Base-by-base conservation (phyloP, 2,888 invertebrate species). In the Diarsia dahlii region DNA sequence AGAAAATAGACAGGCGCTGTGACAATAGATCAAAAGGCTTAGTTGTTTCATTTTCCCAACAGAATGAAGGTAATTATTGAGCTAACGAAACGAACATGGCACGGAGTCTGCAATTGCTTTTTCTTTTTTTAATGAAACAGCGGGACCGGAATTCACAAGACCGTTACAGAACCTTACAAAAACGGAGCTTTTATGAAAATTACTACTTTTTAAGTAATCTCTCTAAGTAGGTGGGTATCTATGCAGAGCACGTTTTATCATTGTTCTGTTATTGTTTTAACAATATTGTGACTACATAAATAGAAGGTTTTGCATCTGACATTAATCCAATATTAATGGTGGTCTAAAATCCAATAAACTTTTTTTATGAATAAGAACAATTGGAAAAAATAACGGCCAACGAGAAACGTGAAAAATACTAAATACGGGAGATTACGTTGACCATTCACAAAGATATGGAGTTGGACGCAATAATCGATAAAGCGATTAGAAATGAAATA, bases 401-500 rank as follows among this genome's bases (percentile, higher is more conserved):
- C 71, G 64, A 63, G 80, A 74, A 86, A 91, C 93, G 91, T 89
- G 88, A 80, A 82, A 81, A 87, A 63, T 81, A 66, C 71, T 83
- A 79, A 79, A 89, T 88, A 75, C 77, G 9, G 65, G 78, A 89
- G 95, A 94, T 95, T 91, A 92, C n/a, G 80, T 76, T 87, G 84
- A 87, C 87, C 89, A 84, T 86, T 82, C 78, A 83, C 60, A 69
- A 64, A 56, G 63, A 76, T 70, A 66, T 68, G 68, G 64, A 75
- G 68, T 83, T 80, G 71, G 76, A 74, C 83, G 84, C 75, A 85
- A 89, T 91, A 91, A 91, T 91, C 84, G 88, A 89, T 89, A 90
- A 90, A 77, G 82, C 89, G 92, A 94, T 94, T 93, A 94, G 87
- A 91, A 90, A 94, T 94, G 92, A 94, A 92, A 89, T 93, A 95